Base-by-base conservation (phyloP, 2,888 invertebrate species). In the Caenorhabditis imperialis region DNA sequence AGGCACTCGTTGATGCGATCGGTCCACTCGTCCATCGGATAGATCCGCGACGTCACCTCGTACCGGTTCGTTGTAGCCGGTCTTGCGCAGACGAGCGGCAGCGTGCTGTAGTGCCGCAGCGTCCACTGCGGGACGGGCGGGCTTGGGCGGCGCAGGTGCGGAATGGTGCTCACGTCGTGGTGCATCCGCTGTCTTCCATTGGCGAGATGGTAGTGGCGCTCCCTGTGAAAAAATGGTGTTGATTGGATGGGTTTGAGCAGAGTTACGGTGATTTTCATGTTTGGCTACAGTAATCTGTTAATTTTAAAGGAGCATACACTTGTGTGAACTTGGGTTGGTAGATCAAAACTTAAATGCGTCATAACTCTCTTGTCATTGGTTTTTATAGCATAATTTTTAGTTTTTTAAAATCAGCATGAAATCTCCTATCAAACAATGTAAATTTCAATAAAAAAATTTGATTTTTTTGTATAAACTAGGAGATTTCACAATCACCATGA, bases 51-150 rank as follows among this genome's bases (percentile, higher is more conserved):
- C 25, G 75, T 75, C 62, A 78, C 78, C 54, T 83, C 81, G 81
- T 57, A 82, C 35, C 82, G 74, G 73, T 82, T 84, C 79, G 79
- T 82, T 80, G 86, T 86, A 74, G 82, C 81, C 81, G 87, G 87
- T 87, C 87, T 85, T 85, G 78, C 87, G 87, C 81, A 87, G 77
- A 79, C 86, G 80, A 84, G 84, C 78, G 72, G 85, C 85, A 72
- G 87, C 87, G 87, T 85, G 85, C 79, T 80, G 81, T 83, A 85
- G 65, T 85, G 83, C 78, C 85, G 70, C 25, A 84, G 82, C 72
- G 86, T 86, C 84, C 81, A 86, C 81, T 57, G 75, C 77, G 81
- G 86, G 85, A 82, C 85, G 84, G 79, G 84, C 35, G n/a, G 69
- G 54, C 62, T 63, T 57, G 81, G 81, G 40, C 81, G 81, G 54